Conservation (phyloP, 2,888 invertebrate species). For the Epsilonema sp. region DNA sequence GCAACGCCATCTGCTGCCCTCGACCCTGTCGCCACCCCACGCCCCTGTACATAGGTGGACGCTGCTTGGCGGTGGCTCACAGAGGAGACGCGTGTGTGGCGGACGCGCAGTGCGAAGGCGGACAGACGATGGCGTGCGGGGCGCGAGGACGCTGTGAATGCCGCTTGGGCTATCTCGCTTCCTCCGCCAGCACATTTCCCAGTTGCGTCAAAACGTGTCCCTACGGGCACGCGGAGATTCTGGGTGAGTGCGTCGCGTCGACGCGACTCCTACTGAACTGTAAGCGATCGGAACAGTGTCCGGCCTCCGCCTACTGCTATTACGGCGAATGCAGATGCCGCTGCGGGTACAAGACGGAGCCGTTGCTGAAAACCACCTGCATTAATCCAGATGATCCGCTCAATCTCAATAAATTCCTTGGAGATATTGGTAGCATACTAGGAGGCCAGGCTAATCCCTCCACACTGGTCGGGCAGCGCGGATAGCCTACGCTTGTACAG, state of each 20-base stretch:
- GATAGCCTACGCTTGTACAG: too few relatives aligned
- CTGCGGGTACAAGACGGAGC: constrained; percentile 1
- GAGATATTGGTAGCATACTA: too few relatives aligned
- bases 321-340: constrained; percentile 2
- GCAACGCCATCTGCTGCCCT: constrained; percentile 26
- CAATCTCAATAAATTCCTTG: background rate
- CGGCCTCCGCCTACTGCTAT: background rate
- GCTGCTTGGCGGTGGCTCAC: constrained; percentile 23
- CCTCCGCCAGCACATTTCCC: constrained; percentile 16
- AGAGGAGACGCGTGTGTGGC: constrained; percentile 25
- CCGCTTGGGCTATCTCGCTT: constrained; percentile 14
- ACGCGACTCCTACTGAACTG: too few relatives aligned
- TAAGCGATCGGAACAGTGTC: background rate
- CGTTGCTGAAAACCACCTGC: background rate
- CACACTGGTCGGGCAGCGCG: too few relatives aligned
- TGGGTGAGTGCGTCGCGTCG: too few relatives aligned
- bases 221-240: background rate
- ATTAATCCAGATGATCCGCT: constrained; percentile 6
- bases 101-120: constrained; percentile 28
- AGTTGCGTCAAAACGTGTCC: constrained; percentile 20
- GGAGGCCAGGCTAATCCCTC: too few relatives aligned
- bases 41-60: constrained; percentile 21
- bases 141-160: constrained; percentile 18
- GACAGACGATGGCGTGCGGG: constrained; percentile 23
- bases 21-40: constrained; percentile 26